Conservation (phyloP, 2,797 vertebrate genomes). For the Lutjanus argentimaculatus region DNA sequence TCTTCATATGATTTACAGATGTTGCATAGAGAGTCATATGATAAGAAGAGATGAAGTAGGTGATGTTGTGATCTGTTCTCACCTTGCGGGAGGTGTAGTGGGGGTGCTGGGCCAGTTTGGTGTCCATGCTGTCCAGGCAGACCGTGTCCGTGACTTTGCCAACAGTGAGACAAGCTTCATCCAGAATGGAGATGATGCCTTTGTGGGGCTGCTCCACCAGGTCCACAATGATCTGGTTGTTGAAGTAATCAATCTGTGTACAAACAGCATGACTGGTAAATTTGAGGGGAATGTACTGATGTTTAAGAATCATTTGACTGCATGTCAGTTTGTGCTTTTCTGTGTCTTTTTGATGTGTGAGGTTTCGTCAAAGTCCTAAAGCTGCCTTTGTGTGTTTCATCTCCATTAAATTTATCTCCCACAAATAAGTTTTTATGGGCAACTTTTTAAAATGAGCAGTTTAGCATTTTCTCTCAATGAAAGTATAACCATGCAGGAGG, state of each 20-base stretch:
- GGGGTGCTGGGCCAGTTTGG: slow-evolving; percentile 90
- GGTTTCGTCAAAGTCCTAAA: not conserved
- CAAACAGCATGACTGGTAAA: not conserved
- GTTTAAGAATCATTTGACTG: not conserved
- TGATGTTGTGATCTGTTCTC: slow-evolving; percentile 62
- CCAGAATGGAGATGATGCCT: slow-evolving; percentile 92
- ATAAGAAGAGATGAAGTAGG: slow-evolving; percentile 57
- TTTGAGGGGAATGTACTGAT: not conserved
- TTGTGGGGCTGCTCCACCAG: slow-evolving; percentile 93
- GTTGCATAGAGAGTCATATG: not conserved
- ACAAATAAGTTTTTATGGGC: not conserved
- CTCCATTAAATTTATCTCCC: not conserved
- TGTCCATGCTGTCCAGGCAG: slow-evolving; percentile 92
- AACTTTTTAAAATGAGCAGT: not conserved
- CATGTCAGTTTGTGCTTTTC: not conserved
- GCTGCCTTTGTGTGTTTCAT: not conserved
- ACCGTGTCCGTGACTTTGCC: slow-evolving; percentile 91
- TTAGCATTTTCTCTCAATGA: too few species aligned
- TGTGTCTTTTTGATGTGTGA: not conserved
- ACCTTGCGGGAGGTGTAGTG: slow-evolving; percentile 95
- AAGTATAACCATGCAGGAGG: too few species aligned
- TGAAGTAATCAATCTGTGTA: slow-evolving; percentile 92
- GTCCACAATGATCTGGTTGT: slow-evolving; percentile 95
- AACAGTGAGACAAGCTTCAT: slow-evolving; percentile 91
- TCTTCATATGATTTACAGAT: not conserved